These are phyloP conservation scores for Helleia helle DNA, from an alignment of 2,888 invertebrate genomes.

Conservation along the genomic window DNA sequence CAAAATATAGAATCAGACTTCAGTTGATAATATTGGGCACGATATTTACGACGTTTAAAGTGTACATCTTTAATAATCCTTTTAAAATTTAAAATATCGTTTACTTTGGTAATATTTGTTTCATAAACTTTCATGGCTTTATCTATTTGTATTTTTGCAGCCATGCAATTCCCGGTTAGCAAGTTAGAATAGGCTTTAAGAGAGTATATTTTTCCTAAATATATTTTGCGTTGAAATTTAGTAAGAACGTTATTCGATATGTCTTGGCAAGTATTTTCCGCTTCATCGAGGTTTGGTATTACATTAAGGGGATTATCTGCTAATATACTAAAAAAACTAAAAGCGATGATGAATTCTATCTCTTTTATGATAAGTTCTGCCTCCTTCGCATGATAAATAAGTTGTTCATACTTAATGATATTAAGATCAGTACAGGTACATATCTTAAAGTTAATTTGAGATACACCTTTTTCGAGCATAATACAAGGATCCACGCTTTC, in stretches of 20 bases:
- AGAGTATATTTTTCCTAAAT: slow-evolving; percentile 48
- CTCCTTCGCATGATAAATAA: slow-evolving; percentile 50
- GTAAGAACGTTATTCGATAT: slow-evolving; percentile 23
- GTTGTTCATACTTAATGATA: slow-evolving; percentile 48
- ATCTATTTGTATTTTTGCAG: slow-evolving; percentile 42
- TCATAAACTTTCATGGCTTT: slow-evolving; percentile 41
- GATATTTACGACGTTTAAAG: slow-evolving; percentile 35
- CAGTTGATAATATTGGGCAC: slow-evolving; percentile 29
- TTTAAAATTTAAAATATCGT: slow-evolving; percentile 34
- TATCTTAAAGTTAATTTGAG: slow-evolving; percentile 42
- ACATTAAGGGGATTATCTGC: slow-evolving; percentile 37
- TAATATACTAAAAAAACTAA: slow-evolving; percentile 40
- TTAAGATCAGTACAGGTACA: slow-evolving; percentile 55
- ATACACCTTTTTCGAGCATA: slow-evolving; percentile 46
- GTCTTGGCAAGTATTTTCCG: slow-evolving; percentile 36
- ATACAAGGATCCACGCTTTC: slow-evolving; percentile 31
- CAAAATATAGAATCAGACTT: slow-evolving; percentile 50
- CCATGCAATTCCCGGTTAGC: slow-evolving; percentile 31
- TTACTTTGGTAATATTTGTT: slow-evolving; percentile 41
- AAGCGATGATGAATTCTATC: slow-evolving; percentile 45
- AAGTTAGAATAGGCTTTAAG: slow-evolving; percentile 44
- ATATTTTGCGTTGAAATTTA: slow-evolving; percentile 34
- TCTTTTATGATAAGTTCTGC: slow-evolving; percentile 51
- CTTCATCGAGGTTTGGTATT: slow-evolving; percentile 41
- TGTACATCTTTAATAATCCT: slow-evolving; percentile 29